Conservation (phyloP, 1,140 invertebrate genomes). For the Drosophila gunungcola region DNA sequence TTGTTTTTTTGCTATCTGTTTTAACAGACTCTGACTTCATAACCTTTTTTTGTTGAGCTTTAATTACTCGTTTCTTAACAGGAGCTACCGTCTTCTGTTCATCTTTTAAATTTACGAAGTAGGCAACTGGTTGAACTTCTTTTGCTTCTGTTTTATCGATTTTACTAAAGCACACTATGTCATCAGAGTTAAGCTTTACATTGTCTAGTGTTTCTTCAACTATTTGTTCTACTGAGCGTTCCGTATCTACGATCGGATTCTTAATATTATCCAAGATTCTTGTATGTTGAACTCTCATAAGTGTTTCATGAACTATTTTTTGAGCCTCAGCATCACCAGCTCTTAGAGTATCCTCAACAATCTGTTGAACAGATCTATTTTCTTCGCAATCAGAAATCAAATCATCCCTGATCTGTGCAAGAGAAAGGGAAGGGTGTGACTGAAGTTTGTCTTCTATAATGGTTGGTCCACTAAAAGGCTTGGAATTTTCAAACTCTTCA, state of each 20-base stretch:
- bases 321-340: slow-evolving; percentile 66
- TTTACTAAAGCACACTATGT: neutral
- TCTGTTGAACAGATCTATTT: slow-evolving; percentile 64
- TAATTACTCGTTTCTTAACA: slow-evolving; percentile 10
- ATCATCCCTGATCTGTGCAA: neutral
- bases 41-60: slow-evolving; percentile 17
- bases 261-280: slow-evolving; percentile 10
- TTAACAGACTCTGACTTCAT: slow-evolving; percentile 21
- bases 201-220: slow-evolving; percentile 63
- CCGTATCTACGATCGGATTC: slow-evolving; percentile 1
- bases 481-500: neutral
- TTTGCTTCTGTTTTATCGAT: slow-evolving; percentile 8
- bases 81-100: slow-evolving; percentile 10
- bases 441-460: slow-evolving; percentile 25
- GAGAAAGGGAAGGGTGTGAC: neutral
- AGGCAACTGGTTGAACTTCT: slow-evolving; percentile 66
- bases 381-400: slow-evolving; percentile 19
- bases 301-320: slow-evolving; percentile 68
- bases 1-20: slow-evolving; percentile 11
- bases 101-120: slow-evolving; percentile 72
- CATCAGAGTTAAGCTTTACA: slow-evolving; percentile 16
- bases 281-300: slow-evolving; percentile 37
- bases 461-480: neutral
- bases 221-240: slow-evolving; percentile 59
- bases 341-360: slow-evolving; percentile 70